phyloP scores from a whole-genome alignment of 2,888 invertebrate species.

The Neocrepidodera transversa region DNA sequence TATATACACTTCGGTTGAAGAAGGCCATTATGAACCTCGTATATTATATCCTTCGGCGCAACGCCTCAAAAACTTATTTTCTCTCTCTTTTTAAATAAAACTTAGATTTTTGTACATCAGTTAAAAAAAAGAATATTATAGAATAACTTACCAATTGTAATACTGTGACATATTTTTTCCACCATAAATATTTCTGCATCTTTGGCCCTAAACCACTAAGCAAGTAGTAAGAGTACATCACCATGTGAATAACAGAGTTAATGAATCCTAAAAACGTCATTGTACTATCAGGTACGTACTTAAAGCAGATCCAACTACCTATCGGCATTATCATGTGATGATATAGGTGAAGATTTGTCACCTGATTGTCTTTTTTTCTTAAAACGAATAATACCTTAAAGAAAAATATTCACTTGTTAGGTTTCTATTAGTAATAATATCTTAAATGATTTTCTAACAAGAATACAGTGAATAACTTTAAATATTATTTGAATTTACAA shows the following conservation, averaged over 20 bases:
- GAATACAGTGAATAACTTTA: no score
- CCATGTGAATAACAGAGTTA: slow-evolving; percentile 17
- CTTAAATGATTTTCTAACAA: no score
- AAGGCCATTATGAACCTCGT: no score
- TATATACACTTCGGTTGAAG: no score
- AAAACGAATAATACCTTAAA: slow-evolving; percentile 19
- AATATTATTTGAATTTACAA: no score
- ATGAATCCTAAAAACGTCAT: slow-evolving; percentile 18
- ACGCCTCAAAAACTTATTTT: no score
- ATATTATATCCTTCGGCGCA: no score
- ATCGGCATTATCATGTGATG: slow-evolving; percentile 16
- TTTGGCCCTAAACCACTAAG: slow-evolving; percentile 20
- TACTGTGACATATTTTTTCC: slow-evolving; percentile 22
- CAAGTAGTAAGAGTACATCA: slow-evolving; percentile 21
- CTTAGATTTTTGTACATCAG: no score
- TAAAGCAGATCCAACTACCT: slow-evolving; percentile 11
- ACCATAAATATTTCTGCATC: slow-evolving; percentile 24
- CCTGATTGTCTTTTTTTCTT: slow-evolving; percentile 23
- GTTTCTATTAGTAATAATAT: not conserved
- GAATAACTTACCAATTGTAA: slow-evolving; percentile 16
- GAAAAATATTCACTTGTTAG: not conserved
- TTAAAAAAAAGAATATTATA: no score
- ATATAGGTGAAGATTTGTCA: slow-evolving; percentile 18
- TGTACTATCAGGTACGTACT: slow-evolving; percentile 21
- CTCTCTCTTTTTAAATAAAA: no score